phyloP scores from a whole-genome alignment of 2,113 vertebrate species.

The Chaenocephalus aceratus region DNA sequence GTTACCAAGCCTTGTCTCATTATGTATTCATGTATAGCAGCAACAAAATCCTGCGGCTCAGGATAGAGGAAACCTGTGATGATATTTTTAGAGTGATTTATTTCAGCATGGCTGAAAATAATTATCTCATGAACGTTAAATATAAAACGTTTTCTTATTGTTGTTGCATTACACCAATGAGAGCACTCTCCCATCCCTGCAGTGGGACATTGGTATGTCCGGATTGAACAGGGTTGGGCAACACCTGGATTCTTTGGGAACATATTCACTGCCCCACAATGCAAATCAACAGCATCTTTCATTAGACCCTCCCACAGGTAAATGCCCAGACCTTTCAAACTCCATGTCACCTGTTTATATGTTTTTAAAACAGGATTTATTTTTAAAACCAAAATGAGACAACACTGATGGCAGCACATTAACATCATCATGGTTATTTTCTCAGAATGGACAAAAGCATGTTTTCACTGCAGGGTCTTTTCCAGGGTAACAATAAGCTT shows the following conservation, averaged over 20 bases:
- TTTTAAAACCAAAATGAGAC: neutral
- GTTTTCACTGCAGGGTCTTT: neutral
- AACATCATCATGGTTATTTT: neutral
- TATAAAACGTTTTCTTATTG: neutral
- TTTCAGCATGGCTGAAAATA: constrained; percentile 13
- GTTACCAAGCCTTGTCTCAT: constrained; percentile 50
- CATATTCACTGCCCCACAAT: neutral
- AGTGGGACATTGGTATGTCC: neutral
- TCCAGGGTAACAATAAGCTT: neutral
- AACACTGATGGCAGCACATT: neutral
- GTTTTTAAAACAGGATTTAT: neutral
- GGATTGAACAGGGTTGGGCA: neutral
- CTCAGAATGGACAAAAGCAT: neutral
- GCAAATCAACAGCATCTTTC: neutral
- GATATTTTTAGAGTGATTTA: neutral
- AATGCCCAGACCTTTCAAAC: neutral
- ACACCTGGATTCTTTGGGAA: neutral
- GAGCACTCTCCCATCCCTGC: neutral
- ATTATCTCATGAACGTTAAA: neutral
- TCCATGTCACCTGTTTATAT: neutral
- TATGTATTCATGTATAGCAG: constrained; percentile 45
- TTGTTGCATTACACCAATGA: neutral
- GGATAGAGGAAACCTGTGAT: constrained; percentile 24
- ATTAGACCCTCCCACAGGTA: neutral
- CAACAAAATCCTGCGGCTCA: constrained; percentile 25